Evolutionary conservation across 2,113 vertebrate species (phyloP).

Genomic region (Suncus etruscus): DNA sequence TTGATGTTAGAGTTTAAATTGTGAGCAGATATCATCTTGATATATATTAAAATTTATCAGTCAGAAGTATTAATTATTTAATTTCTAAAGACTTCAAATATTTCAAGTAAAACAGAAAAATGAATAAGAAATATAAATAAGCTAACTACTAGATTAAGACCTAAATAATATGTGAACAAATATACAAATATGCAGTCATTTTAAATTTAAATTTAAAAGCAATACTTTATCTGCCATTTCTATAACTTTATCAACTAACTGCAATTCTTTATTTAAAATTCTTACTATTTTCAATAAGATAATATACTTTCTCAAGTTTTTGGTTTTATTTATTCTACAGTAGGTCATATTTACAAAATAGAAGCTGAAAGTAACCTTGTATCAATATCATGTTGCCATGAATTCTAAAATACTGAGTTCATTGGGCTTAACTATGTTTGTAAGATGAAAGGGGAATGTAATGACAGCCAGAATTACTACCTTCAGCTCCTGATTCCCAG

Average conservation of each 20-base stretch:
- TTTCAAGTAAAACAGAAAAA: neutral
- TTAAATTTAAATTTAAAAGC: neutral
- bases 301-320: slow-evolving; percentile 5
- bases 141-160: neutral
- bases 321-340: neutral
- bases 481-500: neutral
- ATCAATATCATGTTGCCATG: neutral
- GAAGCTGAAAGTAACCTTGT: neutral
- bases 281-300: neutral
- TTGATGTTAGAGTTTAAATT: neutral
- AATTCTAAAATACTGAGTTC: neutral
- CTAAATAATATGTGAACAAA: neutral
- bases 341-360: neutral
- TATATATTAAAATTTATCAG: neutral
- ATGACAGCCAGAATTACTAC: neutral
- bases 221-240: neutral
- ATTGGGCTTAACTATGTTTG: neutral
- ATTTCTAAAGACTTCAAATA: neutral
- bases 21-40: slow-evolving; percentile 20
- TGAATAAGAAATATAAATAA: neutral
- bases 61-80: neutral
- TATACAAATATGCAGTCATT: too few species aligned
- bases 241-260: neutral
- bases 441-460: neutral
- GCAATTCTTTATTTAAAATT: neutral